Evolutionary conservation across 2,888 invertebrate genomes (phyloP).

Genomic region (Ectemnius lituratus): DNA sequence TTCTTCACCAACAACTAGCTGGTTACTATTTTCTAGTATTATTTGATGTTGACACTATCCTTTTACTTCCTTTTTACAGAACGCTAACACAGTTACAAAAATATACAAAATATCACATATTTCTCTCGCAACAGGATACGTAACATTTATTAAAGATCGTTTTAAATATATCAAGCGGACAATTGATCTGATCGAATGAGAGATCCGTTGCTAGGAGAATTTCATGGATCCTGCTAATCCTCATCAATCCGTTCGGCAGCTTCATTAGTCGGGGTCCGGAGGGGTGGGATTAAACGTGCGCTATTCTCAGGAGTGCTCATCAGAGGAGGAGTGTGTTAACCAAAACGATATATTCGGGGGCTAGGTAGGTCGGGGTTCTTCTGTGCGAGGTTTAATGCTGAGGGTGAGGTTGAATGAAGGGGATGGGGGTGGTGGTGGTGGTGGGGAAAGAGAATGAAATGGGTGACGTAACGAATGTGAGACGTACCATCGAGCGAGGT

Average conservation of each 20-base stretch:
- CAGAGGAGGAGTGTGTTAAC: conserved; percentile 26
- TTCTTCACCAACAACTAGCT: too few species aligned
- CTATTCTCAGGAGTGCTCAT: conserved; percentile 1
- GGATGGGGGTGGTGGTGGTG: too few species aligned
- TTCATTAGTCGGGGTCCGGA: conserved; percentile 24
- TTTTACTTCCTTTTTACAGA: too few species aligned
- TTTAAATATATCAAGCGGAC: too few species aligned
- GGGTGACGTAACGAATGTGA: conserved; percentile 29
- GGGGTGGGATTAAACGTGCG: not conserved
- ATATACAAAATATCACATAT: too few species aligned
- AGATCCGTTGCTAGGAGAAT: too few species aligned
- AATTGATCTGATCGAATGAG: too few species aligned
- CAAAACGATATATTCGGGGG: conserved; percentile 23
- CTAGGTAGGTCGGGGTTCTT: conserved; percentile 9
- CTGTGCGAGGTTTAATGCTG: conserved; percentile 4
- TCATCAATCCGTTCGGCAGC: conserved; percentile 13
- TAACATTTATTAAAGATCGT: too few species aligned
- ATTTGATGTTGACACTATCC: too few species aligned
- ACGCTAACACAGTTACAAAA: too few species aligned
- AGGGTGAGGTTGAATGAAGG: not conserved
- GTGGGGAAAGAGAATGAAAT: conserved; percentile 37
- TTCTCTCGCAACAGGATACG: too few species aligned
- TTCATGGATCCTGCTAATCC: conserved; percentile 16
- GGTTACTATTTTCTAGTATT: too few species aligned
- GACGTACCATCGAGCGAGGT: conserved; percentile 42